phyloP scores from a whole-genome alignment of 2,113 vertebrate species.

The Amblyopsis rosae region DNA sequence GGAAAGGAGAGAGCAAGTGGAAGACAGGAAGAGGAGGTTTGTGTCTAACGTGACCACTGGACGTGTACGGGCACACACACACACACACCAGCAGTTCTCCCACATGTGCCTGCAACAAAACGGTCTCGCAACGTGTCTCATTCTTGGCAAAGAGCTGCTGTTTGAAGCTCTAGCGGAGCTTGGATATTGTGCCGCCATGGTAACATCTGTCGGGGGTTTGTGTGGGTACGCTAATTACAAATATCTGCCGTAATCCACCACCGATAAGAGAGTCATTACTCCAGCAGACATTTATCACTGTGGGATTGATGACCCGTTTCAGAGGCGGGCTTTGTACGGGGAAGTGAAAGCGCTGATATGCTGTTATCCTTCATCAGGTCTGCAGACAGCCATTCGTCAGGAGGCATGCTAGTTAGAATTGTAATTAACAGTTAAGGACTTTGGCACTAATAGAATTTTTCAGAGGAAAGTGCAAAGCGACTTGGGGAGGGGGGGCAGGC shows the following conservation, averaged over 20 bases:
- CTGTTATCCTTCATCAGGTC: slow-evolving; percentile 71
- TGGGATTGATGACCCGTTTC: slow-evolving; percentile 81
- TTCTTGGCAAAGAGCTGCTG: slow-evolving; percentile 72
- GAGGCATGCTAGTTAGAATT: slow-evolving; percentile 71
- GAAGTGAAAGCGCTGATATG: slow-evolving; percentile 73
- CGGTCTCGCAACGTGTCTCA: slow-evolving; percentile 49
- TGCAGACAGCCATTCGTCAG: slow-evolving; percentile 77
- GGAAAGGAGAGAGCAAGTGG: background rate
- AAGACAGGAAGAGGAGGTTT: slow-evolving; percentile 44
- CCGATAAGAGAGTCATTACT: slow-evolving; percentile 81
- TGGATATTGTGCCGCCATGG: slow-evolving; percentile 67
- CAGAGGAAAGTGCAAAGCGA: slow-evolving; percentile 67
- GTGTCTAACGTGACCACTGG: slow-evolving; percentile 55
- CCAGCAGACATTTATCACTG: slow-evolving; percentile 79
- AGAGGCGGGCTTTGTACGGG: slow-evolving; percentile 70
- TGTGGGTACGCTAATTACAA: slow-evolving; percentile 80
- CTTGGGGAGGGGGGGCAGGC: slow-evolving; percentile 23
- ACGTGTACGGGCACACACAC: slow-evolving; percentile 6
- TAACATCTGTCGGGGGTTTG: slow-evolving; percentile 76
- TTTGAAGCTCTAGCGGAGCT: slow-evolving; percentile 62
- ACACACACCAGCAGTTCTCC: slow-evolving; percentile 25
- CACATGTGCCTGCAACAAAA: slow-evolving; percentile 50
- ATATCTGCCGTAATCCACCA: slow-evolving; percentile 76
- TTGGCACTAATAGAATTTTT: slow-evolving; percentile 79
- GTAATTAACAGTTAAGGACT: slow-evolving; percentile 79